phyloP scores from a whole-genome alignment of 2,888 invertebrate genomes.

The Ashinkailepas kermadecensis region DNA sequence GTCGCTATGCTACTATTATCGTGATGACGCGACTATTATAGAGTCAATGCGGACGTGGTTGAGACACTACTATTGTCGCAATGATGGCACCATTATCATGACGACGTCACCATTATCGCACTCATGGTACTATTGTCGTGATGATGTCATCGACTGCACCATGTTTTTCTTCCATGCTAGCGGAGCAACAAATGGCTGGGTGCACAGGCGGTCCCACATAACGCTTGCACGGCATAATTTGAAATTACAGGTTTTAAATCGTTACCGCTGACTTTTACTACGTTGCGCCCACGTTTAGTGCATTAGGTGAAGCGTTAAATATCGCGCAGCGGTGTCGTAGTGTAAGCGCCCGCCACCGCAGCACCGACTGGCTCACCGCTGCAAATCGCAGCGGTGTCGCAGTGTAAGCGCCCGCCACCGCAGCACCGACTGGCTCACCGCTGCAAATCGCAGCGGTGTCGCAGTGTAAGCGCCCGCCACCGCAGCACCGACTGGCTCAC shows the following conservation, averaged over 20 bases:
- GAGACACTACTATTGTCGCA: too few relatives aligned
- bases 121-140: too few relatives aligned
- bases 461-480: slow-evolving; percentile 37
- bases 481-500: slow-evolving; percentile 47
- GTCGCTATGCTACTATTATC: too few relatives aligned
- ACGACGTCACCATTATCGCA: too few relatives aligned
- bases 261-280: not conserved
- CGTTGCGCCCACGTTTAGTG: slow-evolving; percentile 3
- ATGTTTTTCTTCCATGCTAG: not conserved
- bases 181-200: not conserved
- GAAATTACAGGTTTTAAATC: slow-evolving; percentile 17
- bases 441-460: slow-evolving; percentile 32
- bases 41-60: too few relatives aligned
- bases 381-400: slow-evolving; percentile 41
- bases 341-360: slow-evolving; percentile 39
- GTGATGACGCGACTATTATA: too few relatives aligned
- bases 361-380: slow-evolving; percentile 48
- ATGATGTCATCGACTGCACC: not conserved
- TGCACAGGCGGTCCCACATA: not conserved
- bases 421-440: slow-evolving; percentile 48
- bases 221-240: not conserved
- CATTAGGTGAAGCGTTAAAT: slow-evolving; percentile 14
- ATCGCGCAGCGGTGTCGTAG: slow-evolving; percentile 32
- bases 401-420: slow-evolving; percentile 37
- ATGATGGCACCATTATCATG: too few relatives aligned